A percentile compares a stretch with the other conserved stretches of the same genome.
Evolutionary conservation across 2,888 invertebrate species (phyloP).

Genomic region (Chelonus formosanus): DNA sequence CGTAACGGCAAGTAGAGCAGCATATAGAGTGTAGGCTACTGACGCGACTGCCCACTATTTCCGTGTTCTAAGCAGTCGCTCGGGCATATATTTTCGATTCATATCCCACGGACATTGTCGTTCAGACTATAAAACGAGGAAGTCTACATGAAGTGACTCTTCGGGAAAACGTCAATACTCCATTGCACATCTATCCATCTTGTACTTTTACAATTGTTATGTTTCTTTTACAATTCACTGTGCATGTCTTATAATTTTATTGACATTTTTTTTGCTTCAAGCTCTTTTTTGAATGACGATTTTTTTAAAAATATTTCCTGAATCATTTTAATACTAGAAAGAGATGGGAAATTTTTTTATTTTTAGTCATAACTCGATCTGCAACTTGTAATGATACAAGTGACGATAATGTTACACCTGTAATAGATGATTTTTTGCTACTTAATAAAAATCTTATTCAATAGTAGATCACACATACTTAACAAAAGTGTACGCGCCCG

Average conservation of each 20-base stretch:
- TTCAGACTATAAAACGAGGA: constrained; percentile 16
- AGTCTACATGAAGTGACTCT: constrained; percentile 21
- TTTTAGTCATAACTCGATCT: too few relatives aligned
- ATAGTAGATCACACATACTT: not conserved
- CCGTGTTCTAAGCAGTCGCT: constrained; percentile 52
- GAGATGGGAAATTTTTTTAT: too few relatives aligned
- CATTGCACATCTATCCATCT: constrained; percentile 15
- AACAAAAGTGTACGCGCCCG: constrained; percentile 6
- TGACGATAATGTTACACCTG: too few relatives aligned
- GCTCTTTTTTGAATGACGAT: too few relatives aligned
- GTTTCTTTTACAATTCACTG: not conserved
- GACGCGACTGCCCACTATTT: constrained; percentile 54
- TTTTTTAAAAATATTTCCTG: too few relatives aligned
- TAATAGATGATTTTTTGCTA: too few relatives aligned
- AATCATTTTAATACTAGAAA: too few relatives aligned
- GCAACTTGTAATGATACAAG: too few relatives aligned
- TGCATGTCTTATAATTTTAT: not conserved
- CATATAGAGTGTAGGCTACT: constrained; percentile 42
- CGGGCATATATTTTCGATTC: constrained; percentile 28
- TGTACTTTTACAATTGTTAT: not conserved
- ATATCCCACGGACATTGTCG: constrained; percentile 20
- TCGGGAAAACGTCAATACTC: constrained; percentile 12
- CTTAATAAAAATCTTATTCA: not conserved
- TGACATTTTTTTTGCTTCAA: too few relatives aligned
- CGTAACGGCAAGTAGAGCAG: constrained; percentile 53